Base-by-base conservation (phyloP, 2,113 vertebrate species). In the Heteronetta atricapilla region DNA sequence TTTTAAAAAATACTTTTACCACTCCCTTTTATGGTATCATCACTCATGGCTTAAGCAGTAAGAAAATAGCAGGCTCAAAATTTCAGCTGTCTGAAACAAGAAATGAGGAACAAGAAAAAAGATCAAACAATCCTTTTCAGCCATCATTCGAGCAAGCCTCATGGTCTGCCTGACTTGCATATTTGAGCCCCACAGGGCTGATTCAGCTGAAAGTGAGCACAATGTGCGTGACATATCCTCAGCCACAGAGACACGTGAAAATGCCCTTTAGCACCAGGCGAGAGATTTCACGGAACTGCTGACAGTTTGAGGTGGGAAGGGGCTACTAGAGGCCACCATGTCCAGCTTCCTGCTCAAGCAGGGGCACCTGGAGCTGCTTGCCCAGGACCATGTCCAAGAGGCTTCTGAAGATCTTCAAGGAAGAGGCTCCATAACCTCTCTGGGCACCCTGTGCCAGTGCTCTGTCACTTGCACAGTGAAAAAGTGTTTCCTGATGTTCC, bases 161-260 rank as follows among this genome's bases (percentile, higher is more conserved):
- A 21, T 36, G 17, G 56, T 10, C 2, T 17, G 44, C 40, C 36
- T 17, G 28, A 31, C 72, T 25, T 8, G 17, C 18, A 55, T 26
- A 3, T 8, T 14, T 7, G 62, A 60, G 79, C 53, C 18, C 4
- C 0, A 11, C 42, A 5, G 64, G 21, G 60, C 44, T 48, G 73
- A 42, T 59, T 52, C 90, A 82, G 66, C 87, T 88, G 44, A 83
- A 76, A 60, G 53, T 36, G 14, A 26, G 73, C 0, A 1, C 8
- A 48, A 50, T 11, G 38, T 3, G 56, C 40, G 5, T 10, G 60
- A 25, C 56, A 21, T 34, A 34, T 6, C 69, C 10, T 1, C 18
- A 15, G 55, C 8, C 5, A 42, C 19, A 56, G 31, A 38, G 48
- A 42, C 36, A 12, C 0, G 0, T 5, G 7, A 70, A 60, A 5